phyloP scores from a whole-genome alignment of 1,140 invertebrate species.

The Papilio dardanus region DNA sequence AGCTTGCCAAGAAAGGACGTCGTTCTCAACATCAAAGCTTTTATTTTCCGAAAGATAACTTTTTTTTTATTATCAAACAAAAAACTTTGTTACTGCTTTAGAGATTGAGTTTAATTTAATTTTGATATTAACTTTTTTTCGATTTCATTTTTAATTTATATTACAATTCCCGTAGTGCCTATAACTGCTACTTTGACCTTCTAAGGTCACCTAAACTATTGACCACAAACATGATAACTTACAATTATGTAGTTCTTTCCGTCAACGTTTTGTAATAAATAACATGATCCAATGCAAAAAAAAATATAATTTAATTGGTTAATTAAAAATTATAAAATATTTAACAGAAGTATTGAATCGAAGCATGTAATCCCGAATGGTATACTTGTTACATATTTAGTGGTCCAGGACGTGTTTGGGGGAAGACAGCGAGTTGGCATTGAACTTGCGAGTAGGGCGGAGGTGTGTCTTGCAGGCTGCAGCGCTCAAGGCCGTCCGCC shows the following conservation, averaged over 20 bases:
- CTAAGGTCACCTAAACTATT: not conserved
- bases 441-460: constrained; percentile 74
- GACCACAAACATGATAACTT: not conserved
- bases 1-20: not conserved
- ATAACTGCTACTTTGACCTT: not conserved
- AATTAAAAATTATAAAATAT: not conserved
- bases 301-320: constrained; percentile 2
- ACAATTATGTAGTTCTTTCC: too few relatives aligned
- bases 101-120: not conserved
- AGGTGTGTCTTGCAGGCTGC: constrained; percentile 78
- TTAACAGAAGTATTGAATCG: not conserved
- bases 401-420: constrained; percentile 47
- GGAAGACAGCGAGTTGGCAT: constrained; percentile 64
- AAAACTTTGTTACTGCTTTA: not conserved
- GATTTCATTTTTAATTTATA: too few relatives aligned
- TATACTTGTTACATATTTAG: constrained; percentile 41
- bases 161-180: too few relatives aligned
- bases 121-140: too few relatives aligned
- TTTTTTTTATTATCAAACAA: too few relatives aligned
- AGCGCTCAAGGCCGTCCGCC: constrained; percentile 71
- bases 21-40: too few relatives aligned
- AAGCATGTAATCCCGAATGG: not conserved
- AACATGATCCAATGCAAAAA: not conserved
- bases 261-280: not conserved
- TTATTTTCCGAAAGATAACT: too few relatives aligned